phyloP scores from a whole-genome alignment of 2,888 invertebrate genomes.

The Diaperis boleti region DNA sequence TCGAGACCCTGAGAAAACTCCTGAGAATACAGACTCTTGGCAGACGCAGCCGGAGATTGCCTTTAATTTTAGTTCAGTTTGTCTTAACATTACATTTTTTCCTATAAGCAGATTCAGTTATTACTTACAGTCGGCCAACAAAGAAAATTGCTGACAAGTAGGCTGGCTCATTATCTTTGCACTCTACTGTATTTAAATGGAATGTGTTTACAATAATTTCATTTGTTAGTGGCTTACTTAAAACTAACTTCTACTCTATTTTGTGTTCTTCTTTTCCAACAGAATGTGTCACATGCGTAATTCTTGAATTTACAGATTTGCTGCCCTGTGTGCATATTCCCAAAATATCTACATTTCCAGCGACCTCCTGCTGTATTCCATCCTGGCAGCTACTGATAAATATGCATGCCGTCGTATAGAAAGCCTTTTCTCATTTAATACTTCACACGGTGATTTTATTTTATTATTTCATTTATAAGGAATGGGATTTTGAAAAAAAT shows the following conservation, averaged over 20 bases:
- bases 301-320: slow-evolving; percentile 18
- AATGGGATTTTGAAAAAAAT: no score
- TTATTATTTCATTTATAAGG: no score
- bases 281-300: slow-evolving; percentile 27
- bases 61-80: no score
- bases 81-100: neutral
- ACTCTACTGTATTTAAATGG: neutral
- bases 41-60: no score
- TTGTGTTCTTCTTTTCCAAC: neutral
- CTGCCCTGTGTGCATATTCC: slow-evolving; percentile 5
- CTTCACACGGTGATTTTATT: no score
- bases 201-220: neutral
- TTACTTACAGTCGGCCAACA: neutral
- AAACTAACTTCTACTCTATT: neutral
- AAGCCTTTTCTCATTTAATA: no score
- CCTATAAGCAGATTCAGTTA: neutral
- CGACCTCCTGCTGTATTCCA: no score
- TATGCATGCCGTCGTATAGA: no score
- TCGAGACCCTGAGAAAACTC: no score
- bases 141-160: neutral
- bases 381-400: no score
- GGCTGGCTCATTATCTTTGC: neutral
- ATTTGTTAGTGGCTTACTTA: neutral
- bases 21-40: no score
- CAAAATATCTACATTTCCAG: slow-evolving; percentile 12